Evolutionary conservation across 1,140 invertebrate species (phyloP).

Genomic region (Monochamus saltuarius): DNA sequence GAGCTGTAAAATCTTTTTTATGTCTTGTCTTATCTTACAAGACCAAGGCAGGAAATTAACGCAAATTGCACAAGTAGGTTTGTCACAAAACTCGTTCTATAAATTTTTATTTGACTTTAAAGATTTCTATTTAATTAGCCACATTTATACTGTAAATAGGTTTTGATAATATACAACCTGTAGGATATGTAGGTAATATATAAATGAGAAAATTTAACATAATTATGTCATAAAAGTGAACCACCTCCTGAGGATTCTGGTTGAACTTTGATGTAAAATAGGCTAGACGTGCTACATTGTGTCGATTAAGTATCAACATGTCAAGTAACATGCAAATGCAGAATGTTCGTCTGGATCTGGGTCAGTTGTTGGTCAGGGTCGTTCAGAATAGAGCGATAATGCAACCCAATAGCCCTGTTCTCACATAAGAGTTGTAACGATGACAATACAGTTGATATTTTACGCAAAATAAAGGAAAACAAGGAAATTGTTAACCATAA

Average conservation of each 20-base stretch:
- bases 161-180: too few species aligned
- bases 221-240: not conserved
- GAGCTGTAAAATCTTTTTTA: too few species aligned
- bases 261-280: not conserved
- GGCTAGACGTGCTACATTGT: too few species aligned
- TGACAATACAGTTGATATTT: not conserved
- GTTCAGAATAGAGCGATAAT: not conserved
- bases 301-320: not conserved
- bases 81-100: too few species aligned
- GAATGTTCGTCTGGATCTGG: conserved; percentile 1
- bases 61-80: too few species aligned
- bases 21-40: too few species aligned
- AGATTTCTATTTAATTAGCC: too few species aligned
- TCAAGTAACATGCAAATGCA: not conserved
- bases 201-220: too few species aligned
- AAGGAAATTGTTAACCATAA: not conserved
- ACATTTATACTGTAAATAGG: too few species aligned
- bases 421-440: not conserved
- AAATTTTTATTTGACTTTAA: too few species aligned
- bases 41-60: too few species aligned
- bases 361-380: conserved; percentile 10
- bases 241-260: not conserved
- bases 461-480: not conserved
- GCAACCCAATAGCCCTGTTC: not conserved
- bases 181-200: too few species aligned